Evolutionary conservation across 2,888 invertebrate species (phyloP).

Genomic region (Eupithecia inturbata): DNA sequence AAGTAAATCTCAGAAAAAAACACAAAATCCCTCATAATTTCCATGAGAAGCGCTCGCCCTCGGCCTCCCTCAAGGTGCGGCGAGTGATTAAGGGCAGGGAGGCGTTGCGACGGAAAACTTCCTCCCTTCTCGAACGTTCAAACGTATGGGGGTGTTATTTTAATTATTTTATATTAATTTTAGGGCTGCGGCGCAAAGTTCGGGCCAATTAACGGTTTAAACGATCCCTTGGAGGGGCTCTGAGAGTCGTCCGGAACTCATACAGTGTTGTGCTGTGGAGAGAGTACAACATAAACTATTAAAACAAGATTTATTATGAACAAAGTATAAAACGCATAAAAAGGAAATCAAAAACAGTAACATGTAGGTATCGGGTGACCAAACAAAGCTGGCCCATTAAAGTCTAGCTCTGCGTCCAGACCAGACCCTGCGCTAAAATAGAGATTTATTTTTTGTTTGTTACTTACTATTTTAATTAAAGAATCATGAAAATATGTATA

Average conservation of each 20-base stretch:
- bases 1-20: constrained; percentile 10
- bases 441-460: no score
- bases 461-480: no score
- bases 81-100: constrained; percentile 42
- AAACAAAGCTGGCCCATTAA: no score
- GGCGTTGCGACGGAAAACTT: constrained; percentile 61
- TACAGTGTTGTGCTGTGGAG: background rate
- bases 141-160: constrained; percentile 53
- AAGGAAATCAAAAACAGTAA: no score
- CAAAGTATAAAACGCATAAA: no score
- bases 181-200: constrained; percentile 30
- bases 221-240: background rate
- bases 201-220: constrained; percentile 27
- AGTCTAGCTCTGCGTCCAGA: no score
- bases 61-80: constrained; percentile 41
- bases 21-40: constrained; percentile 3
- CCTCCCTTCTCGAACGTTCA: constrained; percentile 44
- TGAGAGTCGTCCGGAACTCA: background rate
- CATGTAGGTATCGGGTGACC: no score
- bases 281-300: background rate
- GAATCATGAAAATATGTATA: no score
- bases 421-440: no score
- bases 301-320: no score
- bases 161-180: constrained; percentile 56
- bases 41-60: constrained; percentile 6